phyloP scores from a whole-genome alignment of 2,888 invertebrate species.

The Drosophila yooni region DNA sequence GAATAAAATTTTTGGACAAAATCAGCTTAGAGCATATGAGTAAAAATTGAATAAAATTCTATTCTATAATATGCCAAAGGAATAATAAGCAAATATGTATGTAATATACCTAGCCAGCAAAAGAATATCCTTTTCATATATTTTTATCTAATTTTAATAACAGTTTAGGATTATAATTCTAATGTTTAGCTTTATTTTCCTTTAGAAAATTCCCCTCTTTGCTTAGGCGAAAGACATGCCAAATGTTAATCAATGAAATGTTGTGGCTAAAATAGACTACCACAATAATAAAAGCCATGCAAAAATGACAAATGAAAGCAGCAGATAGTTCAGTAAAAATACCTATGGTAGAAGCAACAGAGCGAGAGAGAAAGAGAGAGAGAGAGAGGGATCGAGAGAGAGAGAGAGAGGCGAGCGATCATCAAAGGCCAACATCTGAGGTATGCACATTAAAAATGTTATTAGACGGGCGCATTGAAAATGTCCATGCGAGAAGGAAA shows the following conservation, averaged over 20 bases:
- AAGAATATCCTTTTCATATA: neutral
- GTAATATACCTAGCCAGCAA: neutral
- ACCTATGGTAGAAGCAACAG: conserved; percentile 5
- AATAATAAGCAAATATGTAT: too few species aligned
- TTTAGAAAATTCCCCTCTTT: neutral
- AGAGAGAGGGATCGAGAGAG: neutral
- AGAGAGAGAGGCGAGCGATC: conserved; percentile 36
- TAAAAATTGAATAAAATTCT: too few species aligned
- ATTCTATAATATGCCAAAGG: too few species aligned
- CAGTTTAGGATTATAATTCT: neutral
- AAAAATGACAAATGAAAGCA: conserved; percentile 33
- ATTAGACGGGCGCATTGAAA: conserved; percentile 52
- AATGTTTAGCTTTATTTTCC: neutral
- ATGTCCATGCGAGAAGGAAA: conserved; percentile 29
- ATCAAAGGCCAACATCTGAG: conserved; percentile 72
- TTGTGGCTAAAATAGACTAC: conserved; percentile 51
- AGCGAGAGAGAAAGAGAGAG: neutral
- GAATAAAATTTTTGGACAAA: conserved; percentile 3
- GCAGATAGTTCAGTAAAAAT: conserved; percentile 3
- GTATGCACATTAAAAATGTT: conserved; percentile 66
- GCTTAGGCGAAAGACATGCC: conserved; percentile 16
- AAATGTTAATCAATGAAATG: conserved; percentile 43
- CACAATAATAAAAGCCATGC: conserved; percentile 45
- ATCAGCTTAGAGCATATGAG: neutral
- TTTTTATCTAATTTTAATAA: neutral